These are phyloP conservation scores for Poecile montanus DNA, from an alignment of 2,797 vertebrate species.

Conservation along the genomic window DNA sequence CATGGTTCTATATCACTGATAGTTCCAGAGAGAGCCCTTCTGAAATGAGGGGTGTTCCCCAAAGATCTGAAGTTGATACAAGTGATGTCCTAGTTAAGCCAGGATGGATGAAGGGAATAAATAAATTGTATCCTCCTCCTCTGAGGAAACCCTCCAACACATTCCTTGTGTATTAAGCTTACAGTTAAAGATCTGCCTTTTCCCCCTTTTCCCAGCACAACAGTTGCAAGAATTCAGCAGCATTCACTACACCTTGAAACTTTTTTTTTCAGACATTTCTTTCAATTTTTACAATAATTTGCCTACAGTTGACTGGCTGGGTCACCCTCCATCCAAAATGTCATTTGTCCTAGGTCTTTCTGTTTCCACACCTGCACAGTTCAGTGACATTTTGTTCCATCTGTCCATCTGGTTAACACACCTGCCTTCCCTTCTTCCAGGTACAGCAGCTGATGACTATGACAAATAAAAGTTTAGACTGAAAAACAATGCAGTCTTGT, in stretches of 20 bases:
- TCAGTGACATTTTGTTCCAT: constrained; percentile 32
- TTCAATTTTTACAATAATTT: background rate
- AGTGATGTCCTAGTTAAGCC: background rate
- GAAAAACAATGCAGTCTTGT: constrained; percentile 16
- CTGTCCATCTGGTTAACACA: constrained; percentile 54
- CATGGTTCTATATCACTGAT: background rate
- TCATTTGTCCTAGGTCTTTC: constrained; percentile 1
- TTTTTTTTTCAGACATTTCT: background rate
- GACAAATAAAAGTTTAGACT: constrained; percentile 35
- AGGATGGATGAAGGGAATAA: background rate
- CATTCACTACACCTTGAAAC: background rate
- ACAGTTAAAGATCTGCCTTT: background rate
- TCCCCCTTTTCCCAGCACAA: background rate
- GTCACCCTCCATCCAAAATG: constrained; percentile 34
- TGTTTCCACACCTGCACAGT: constrained; percentile 14
- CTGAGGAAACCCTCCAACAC: background rate
- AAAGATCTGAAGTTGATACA: background rate
- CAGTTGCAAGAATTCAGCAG: background rate
- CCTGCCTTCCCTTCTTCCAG: constrained; percentile 22
- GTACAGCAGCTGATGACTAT: constrained; percentile 22
- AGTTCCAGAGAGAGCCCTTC: background rate
- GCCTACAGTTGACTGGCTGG: background rate
- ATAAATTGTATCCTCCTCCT: background rate
- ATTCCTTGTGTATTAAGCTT: background rate
- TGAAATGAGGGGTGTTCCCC: background rate